Percentiles rank a stretch among this genome's conserved stretches.
These are phyloP conservation scores for Bombus superbus DNA, from an alignment of 1,140 invertebrate species.

Conservation along the genomic window DNA sequence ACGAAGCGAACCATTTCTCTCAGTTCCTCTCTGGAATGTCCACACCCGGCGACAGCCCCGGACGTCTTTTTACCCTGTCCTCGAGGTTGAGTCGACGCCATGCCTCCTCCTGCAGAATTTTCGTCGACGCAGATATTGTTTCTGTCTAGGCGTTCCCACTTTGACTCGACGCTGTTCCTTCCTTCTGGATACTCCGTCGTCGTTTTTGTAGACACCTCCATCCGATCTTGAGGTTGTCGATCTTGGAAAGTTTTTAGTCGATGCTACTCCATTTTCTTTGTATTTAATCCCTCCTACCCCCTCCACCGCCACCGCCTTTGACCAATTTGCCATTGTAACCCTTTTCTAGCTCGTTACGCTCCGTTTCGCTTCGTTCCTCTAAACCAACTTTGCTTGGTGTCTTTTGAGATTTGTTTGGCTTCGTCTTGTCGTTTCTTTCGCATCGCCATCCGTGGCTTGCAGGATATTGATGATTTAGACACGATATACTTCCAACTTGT, in stretches of 20 bases:
- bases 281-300: not conserved
- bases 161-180: not conserved
- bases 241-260: not conserved
- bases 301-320: not conserved
- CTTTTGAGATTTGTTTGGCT: not conserved
- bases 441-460: too few species aligned
- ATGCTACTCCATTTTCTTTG: not conserved
- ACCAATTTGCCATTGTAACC: not conserved
- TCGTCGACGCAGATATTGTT: not conserved
- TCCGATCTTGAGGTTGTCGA: not conserved
- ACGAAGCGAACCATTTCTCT: not conserved
- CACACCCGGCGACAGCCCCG: not conserved
- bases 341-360: not conserved
- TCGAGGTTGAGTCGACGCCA: slow-evolving; percentile 2
- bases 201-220: not conserved
- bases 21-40: not conserved
- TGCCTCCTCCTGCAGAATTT: not conserved
- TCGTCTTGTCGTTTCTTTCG: too few species aligned
- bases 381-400: too few species aligned
- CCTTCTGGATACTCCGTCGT: not conserved
- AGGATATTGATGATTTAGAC: not conserved
- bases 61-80: not conserved
- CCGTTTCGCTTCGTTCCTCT: not conserved
- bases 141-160: not conserved
- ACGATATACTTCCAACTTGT: not conserved